Evolutionary conservation across 2,888 invertebrate species (phyloP).

Genomic region (Philereme vetulata): DNA sequence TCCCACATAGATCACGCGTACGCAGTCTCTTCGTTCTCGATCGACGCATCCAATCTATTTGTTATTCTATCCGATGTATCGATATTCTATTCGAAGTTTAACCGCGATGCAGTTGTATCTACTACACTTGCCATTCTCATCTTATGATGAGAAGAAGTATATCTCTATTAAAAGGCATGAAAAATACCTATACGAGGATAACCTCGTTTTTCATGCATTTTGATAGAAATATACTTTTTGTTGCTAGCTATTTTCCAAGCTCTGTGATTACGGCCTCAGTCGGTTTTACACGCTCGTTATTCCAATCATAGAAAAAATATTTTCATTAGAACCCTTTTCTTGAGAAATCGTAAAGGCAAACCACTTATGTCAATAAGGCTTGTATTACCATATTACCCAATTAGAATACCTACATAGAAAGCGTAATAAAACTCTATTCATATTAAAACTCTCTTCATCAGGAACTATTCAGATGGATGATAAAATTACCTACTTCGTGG

Average conservation of each 20-base stretch:
- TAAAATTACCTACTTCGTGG: background rate
- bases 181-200: no score
- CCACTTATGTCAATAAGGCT: slow-evolving; percentile 20
- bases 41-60: slow-evolving; percentile 42
- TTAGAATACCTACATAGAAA: slow-evolving; percentile 30
- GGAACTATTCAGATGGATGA: slow-evolving; percentile 28
- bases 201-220: no score
- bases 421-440: slow-evolving; percentile 29
- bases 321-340: slow-evolving; percentile 27
- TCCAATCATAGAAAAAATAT: slow-evolving; percentile 20
- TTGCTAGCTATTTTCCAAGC: no score
- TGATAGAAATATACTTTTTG: no score
- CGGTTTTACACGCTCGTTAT: slow-evolving; percentile 8
- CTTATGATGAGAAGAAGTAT: no score
- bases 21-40: slow-evolving; percentile 46
- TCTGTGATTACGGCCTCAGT: background rate
- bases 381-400: slow-evolving; percentile 31
- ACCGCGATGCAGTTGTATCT: slow-evolving; percentile 1
- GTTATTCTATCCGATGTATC: slow-evolving; percentile 13
- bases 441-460: slow-evolving; percentile 26
- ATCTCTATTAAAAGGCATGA: no score
- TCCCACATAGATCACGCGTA: slow-evolving; percentile 61
- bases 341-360: slow-evolving; percentile 13
- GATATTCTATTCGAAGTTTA: slow-evolving; percentile 12
- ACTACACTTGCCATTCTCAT: slow-evolving; percentile 6